Conservation (phyloP, 2,888 invertebrate species). For the Ophion obscuratus region DNA sequence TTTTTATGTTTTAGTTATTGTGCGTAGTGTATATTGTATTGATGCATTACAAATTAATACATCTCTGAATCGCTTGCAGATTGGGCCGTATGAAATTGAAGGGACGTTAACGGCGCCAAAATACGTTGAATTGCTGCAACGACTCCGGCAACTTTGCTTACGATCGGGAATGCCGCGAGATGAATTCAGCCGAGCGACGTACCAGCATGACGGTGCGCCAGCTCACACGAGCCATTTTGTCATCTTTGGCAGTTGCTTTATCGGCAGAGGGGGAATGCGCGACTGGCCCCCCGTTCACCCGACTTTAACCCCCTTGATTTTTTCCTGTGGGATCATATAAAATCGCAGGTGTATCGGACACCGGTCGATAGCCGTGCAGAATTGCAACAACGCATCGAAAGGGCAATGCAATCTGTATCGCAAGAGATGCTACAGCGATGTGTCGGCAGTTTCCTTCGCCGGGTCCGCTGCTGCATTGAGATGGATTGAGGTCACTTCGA, state of each 20-base stretch:
- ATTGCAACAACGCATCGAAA: neutral
- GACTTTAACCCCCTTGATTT: neutral
- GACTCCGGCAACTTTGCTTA: neutral
- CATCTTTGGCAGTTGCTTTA: neutral
- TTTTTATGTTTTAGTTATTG: neutral
- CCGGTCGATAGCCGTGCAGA: neutral
- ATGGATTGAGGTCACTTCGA: neutral
- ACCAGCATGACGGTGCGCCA: neutral
- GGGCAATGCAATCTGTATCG: neutral
- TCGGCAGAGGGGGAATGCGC: neutral
- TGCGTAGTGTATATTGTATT: neutral
- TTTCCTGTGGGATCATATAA: neutral
- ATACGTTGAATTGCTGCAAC: neutral
- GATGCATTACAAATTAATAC: neutral
- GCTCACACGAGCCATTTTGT: neutral
- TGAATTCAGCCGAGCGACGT: neutral
- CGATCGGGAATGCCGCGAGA: slow-evolving; percentile 1
- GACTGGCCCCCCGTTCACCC: slow-evolving; percentile 5
- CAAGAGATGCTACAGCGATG: neutral
- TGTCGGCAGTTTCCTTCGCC: neutral
- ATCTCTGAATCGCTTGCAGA: neutral
- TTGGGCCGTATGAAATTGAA: neutral
- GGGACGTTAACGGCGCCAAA: neutral
- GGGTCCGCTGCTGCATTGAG: neutral
- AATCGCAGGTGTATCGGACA: neutral